Evolutionary conservation across 2,797 vertebrate species (phyloP).

Genomic region (Fundulus diaphanus): DNA sequence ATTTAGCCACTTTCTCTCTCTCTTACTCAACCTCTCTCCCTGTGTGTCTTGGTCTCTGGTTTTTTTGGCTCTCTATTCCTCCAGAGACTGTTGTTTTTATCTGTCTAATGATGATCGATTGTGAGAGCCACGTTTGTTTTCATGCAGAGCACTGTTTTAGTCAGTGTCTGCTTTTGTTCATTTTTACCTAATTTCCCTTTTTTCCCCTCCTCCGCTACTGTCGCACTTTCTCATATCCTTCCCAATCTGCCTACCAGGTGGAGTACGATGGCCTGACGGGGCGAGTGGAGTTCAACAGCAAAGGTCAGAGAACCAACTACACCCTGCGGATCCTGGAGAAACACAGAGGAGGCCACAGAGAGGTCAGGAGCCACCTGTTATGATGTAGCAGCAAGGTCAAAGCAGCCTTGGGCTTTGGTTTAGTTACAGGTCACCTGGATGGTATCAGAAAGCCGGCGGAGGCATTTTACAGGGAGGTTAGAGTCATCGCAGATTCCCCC

Average conservation of each 20-base stretch:
- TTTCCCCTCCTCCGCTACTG: neutral
- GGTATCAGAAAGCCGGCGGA: slow-evolving; percentile 38
- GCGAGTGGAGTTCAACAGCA: slow-evolving; percentile 94
- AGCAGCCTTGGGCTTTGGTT: slow-evolving; percentile 33
- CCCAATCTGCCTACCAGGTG: slow-evolving; percentile 77
- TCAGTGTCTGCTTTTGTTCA: slow-evolving; percentile 16
- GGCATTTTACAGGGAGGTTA: slow-evolving; percentile 57
- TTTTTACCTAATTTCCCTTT: slow-evolving; percentile 9
- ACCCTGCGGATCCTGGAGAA: slow-evolving; percentile 91
- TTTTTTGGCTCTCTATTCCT: slow-evolving; percentile 28
- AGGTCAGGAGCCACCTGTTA: slow-evolving; percentile 83
- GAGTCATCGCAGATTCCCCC: slow-evolving; percentile 19
- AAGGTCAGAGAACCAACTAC: slow-evolving; percentile 95
- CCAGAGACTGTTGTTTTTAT: slow-evolving; percentile 27
- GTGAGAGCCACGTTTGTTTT: slow-evolving; percentile 23
- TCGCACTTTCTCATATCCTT: slow-evolving; percentile 23
- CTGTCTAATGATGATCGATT: slow-evolving; percentile 31
- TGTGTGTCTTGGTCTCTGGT: slow-evolving; percentile 1
- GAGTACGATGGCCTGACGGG: slow-evolving; percentile 93
- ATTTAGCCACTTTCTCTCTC: slow-evolving; percentile 35
- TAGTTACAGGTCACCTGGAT: slow-evolving; percentile 49
- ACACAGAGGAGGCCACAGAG: slow-evolving; percentile 87
- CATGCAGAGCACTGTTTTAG: slow-evolving; percentile 6
- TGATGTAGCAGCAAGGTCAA: slow-evolving; percentile 42
- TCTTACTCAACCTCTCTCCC: slow-evolving; percentile 23